A percentile compares a stretch with the other conserved stretches of the same genome.
These are phyloP conservation scores for Kradibia gibbosae DNA, from an alignment of 1,140 invertebrate genomes.

Conservation along the genomic window DNA sequence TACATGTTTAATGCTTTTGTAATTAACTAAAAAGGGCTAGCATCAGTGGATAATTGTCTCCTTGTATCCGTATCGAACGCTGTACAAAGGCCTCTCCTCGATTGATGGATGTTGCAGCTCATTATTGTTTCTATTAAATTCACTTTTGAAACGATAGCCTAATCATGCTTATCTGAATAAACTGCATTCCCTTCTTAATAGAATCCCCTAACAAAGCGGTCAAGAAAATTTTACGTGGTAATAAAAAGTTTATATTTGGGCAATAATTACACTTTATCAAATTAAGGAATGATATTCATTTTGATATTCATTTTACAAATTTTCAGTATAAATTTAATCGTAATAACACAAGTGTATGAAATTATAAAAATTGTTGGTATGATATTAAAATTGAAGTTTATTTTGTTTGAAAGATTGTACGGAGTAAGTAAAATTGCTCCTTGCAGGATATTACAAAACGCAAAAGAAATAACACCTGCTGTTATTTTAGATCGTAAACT, in stretches of 20 bases:
- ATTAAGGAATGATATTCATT: too few species aligned
- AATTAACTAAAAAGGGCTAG: constrained; percentile 42
- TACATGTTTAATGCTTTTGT: constrained; percentile 9
- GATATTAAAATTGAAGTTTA: too few species aligned
- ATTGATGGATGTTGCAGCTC: constrained; percentile 63
- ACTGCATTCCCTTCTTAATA: not conserved
- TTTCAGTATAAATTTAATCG: too few species aligned
- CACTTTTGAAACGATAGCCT: constrained; percentile 57
- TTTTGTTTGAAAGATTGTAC: too few species aligned
- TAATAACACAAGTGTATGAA: too few species aligned
- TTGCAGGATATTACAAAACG: not conserved
- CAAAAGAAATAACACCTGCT: not conserved
- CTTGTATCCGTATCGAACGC: constrained; percentile 13
- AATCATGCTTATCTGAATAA: not conserved
- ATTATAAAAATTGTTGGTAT: too few species aligned
- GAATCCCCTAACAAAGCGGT: not conserved
- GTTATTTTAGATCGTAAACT: not conserved
- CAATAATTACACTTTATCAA: too few species aligned
- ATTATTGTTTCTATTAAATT: constrained; percentile 65
- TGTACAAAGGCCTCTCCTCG: constrained; percentile 51
- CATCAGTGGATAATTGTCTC: constrained; percentile 57
- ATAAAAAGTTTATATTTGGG: too few species aligned
- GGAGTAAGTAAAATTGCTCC: not conserved
- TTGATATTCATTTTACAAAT: too few species aligned
- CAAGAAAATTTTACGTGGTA: too few species aligned